phyloP scores from a whole-genome alignment of 2,888 invertebrate species.

The Bibio marci region DNA sequence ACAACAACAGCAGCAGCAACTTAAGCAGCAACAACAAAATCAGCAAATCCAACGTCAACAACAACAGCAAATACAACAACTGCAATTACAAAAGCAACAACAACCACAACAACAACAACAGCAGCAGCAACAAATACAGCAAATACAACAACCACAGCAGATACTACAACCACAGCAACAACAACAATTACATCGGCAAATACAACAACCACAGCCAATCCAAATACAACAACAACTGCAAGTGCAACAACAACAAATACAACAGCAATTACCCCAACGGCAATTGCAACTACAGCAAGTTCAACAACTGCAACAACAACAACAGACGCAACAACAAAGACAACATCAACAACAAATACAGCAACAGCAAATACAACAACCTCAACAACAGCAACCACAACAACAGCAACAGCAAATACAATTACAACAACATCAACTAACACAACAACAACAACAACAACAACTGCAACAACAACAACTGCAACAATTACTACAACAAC shows the following conservation, averaged over 20 bases:
- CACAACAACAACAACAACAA: too few relatives aligned
- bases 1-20: conserved; percentile 8
- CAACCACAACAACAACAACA: too few relatives aligned
- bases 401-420: conserved; percentile 17
- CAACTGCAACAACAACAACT: conserved; percentile 15
- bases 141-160: conserved; percentile 27
- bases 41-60: conserved; percentile 36
- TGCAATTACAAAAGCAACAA: conserved; percentile 15
- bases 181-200: conserved; percentile 27
- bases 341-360: too few relatives aligned
- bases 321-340: conserved; percentile 14
- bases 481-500: too few relatives aligned
- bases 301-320: too few relatives aligned
- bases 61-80: conserved; percentile 24
- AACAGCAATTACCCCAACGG: too few relatives aligned
- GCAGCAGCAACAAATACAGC: too few relatives aligned
- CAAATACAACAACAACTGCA: not conserved
- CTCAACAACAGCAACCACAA: conserved; percentile 26
- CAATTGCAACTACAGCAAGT: not conserved
- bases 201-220: conserved; percentile 18
- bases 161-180: conserved; percentile 33
- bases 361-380: conserved; percentile 36
- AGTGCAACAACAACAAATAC: conserved; percentile 21
- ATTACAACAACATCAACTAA: too few relatives aligned
- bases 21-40: conserved; percentile 20